Conservation (phyloP, 2,113 vertebrate genomes). For the Thunnus thynnus region DNA sequence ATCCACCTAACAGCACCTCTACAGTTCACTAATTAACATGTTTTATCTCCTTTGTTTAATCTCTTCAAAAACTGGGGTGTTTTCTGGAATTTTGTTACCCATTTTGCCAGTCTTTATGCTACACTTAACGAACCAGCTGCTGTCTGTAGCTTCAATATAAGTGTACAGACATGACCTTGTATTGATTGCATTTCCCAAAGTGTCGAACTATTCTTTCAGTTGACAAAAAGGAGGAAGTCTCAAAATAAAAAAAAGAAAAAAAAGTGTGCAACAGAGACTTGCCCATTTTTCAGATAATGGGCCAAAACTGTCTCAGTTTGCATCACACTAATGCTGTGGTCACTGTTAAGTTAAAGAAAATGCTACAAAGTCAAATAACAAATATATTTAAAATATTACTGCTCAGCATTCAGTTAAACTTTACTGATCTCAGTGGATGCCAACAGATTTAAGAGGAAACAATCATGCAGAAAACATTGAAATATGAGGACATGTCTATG, state of each 20-base stretch:
- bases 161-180: not conserved
- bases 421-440: not conserved
- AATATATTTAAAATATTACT: not conserved
- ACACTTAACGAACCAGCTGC: too few species aligned
- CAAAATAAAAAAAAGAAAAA: not conserved
- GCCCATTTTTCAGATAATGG: not conserved
- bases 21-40: too few species aligned
- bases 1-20: not conserved
- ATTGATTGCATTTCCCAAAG: not conserved
- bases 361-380: too few species aligned
- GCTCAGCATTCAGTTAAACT: not conserved
- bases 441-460: not conserved
- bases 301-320: not conserved
- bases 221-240: not conserved
- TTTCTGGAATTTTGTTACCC: too few species aligned
- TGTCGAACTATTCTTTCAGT: not conserved
- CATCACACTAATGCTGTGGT: too few species aligned
- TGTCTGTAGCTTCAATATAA: not conserved
- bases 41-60: not conserved
- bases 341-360: not conserved
- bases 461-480: not conserved
- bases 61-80: not conserved
- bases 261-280: not conserved
- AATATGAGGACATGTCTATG: not conserved
- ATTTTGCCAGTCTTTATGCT: too few species aligned